phyloP scores from a whole-genome alignment of 2,797 vertebrate genomes.

The Micropoecilia bifurca region DNA sequence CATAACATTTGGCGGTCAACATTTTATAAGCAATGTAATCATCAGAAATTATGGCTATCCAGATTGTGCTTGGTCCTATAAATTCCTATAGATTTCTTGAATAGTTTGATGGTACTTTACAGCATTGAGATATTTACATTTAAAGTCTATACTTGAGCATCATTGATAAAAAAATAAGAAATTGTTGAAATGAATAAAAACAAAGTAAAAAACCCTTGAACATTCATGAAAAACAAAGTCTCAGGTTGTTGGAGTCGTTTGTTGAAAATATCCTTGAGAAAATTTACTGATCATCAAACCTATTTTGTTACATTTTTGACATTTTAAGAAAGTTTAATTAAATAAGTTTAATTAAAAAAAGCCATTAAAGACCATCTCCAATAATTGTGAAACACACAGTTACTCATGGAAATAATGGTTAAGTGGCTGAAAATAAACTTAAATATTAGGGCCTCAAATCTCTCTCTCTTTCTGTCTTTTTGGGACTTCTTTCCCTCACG shows the following conservation, averaged over 20 bases:
- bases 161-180: no score
- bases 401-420: background rate
- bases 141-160: background rate
- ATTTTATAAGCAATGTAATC: background rate
- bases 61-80: background rate
- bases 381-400: background rate
- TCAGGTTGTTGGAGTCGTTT: background rate
- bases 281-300: background rate
- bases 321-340: no score
- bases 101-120: background rate
- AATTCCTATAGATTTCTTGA: background rate
- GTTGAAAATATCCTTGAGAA: background rate
- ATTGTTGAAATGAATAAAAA: no score
- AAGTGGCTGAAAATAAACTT: background rate
- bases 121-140: background rate
- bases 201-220: background rate
- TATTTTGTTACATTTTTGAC: background rate
- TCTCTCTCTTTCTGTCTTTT: background rate
- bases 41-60: background rate
- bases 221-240: background rate
- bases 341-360: background rate
- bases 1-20: background rate
- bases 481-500: slow-evolving; percentile 12
- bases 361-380: background rate
- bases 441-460: background rate